phyloP scores from a whole-genome alignment of 2,113 vertebrate genomes.

The Dipodomys ordii region DNA sequence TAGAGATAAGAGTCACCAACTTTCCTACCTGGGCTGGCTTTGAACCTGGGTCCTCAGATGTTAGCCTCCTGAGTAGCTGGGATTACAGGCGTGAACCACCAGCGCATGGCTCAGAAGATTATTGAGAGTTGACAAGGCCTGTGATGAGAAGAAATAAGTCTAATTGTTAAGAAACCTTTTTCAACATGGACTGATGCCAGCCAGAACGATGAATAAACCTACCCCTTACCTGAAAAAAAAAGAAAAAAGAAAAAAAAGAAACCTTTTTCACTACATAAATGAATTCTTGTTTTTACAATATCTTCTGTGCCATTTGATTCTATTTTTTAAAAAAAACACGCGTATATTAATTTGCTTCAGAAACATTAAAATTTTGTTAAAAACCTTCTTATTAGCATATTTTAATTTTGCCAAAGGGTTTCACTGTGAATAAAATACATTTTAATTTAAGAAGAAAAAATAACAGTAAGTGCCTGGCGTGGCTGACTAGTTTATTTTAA shows the following conservation, averaged over 20 bases:
- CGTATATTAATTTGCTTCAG: background rate
- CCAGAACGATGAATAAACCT: too few relatives aligned
- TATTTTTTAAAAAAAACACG: background rate
- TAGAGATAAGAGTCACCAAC: too few relatives aligned
- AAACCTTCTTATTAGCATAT: too few relatives aligned
- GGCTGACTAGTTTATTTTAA: background rate
- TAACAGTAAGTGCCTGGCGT: background rate
- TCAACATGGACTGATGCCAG: too few relatives aligned
- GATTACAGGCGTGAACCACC: too few relatives aligned
- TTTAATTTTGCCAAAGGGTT: too few relatives aligned
- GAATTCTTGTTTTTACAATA: background rate
- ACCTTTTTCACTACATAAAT: background rate
- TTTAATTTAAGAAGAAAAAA: slow-evolving; percentile 16
- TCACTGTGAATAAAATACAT: background rate
- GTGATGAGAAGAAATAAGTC: background rate
- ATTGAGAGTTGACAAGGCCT: background rate
- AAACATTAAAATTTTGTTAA: background rate
- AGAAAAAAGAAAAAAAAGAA: background rate
- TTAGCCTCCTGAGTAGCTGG: too few relatives aligned
- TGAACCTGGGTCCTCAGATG: too few relatives aligned
- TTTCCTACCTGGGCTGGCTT: too few relatives aligned
- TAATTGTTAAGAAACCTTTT: too few relatives aligned
- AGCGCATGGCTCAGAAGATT: background rate
- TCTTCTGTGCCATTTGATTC: background rate
- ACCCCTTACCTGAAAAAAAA: too few relatives aligned